Base-by-base conservation (phyloP, 2,888 invertebrate genomes). In the Melinopterus prodromus region DNA sequence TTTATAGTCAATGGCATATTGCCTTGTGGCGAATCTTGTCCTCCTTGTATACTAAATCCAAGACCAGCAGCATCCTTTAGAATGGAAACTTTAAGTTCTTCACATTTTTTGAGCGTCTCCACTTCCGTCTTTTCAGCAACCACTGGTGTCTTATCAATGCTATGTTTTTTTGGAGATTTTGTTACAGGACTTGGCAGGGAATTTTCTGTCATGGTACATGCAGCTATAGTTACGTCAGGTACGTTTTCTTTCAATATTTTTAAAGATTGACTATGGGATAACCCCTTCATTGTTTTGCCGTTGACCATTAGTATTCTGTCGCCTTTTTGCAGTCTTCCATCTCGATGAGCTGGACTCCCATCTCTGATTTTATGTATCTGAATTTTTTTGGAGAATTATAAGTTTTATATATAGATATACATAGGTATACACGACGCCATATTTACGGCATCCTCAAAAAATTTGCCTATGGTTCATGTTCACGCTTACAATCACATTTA, bases 1-100 rank as follows among this genome's bases (percentile, higher is more conserved):
- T 98, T 98, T 85, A 98, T 94, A 78, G 95, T 93, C 82, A 98
- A 92, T 75, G 98, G 97, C 86, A 94, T 92, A 89, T 98, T 97
- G 35, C 98, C 98, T 81, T 94, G 91, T 6, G 97, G 97, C 35
- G 98, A 98, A 88, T 96, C 97, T 84, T 95, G 94, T 76, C 98
- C 98, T 78, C 98, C 98, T 86, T 98, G 98, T 83, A 98, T 93
- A 85, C 98, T 97, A 89, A 98, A 98, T 77, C 98, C 98, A 79
- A 98, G 92, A 6, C 98, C 98, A 83, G 96, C 95, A 81, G 96
- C 97, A 86, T 95, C 96, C 88, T 94, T 95, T 71, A 92, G 89
- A 16, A 94, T 89, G n/a, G 91, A 89, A 72, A 92, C 89, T 9
- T 84, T 82, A 77, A 82, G 69, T 71, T 16, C 74, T 75, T 76